phyloP scores from a whole-genome alignment of 2,797 vertebrate genomes.

The Sternotherus odoratus region DNA sequence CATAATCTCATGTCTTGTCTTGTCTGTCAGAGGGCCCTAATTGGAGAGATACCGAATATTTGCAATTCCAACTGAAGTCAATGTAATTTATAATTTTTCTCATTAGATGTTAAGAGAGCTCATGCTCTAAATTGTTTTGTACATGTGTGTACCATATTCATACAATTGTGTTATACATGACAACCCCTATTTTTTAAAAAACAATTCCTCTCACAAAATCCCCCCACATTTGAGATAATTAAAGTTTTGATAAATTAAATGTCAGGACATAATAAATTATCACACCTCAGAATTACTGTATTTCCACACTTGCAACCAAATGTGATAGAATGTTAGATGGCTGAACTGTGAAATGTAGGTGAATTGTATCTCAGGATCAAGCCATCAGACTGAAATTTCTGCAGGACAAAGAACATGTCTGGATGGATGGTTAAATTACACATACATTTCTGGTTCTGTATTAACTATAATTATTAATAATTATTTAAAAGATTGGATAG shows the following conservation, averaged over 20 bases:
- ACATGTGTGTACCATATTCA: not conserved
- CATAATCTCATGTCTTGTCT: not conserved
- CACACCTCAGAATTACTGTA: not conserved
- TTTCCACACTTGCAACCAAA: not conserved
- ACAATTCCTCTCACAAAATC: constrained; percentile 34
- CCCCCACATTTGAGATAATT: not conserved
- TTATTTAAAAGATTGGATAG: not conserved
- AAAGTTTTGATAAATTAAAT: not conserved
- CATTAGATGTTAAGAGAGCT: not conserved
- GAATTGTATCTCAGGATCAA: not conserved
- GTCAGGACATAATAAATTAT: constrained; percentile 12
- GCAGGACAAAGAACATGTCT: not conserved
- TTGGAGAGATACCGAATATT: not conserved
- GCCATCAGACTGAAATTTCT: not conserved
- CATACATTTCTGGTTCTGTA: not conserved
- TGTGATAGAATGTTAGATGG: not conserved
- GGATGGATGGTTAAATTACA: not conserved
- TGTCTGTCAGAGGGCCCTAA: not conserved
- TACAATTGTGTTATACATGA: constrained; percentile 21
- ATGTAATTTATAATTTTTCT: not conserved
- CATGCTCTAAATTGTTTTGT: not conserved
- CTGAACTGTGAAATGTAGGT: not conserved
- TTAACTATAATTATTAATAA: not conserved
- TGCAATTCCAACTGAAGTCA: not conserved
- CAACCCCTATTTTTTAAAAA: not conserved